A percentile compares a stretch with the other conserved stretches of the same genome.
Evolutionary conservation across 2,113 vertebrate species (phyloP).

Genomic region (Syngnathus typhle): DNA sequence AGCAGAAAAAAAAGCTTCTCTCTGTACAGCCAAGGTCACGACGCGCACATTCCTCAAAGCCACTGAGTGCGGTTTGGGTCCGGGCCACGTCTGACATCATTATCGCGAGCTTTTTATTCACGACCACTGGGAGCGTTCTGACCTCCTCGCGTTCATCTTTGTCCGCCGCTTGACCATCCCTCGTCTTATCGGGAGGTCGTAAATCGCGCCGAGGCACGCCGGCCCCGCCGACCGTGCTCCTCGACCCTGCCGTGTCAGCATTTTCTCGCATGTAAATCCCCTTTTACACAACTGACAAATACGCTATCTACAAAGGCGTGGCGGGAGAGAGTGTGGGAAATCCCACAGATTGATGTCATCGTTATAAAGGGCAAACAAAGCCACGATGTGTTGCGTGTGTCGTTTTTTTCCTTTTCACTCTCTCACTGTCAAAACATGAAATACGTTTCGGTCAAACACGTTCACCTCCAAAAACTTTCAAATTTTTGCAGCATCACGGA

Average conservation of each 20-base stretch:
- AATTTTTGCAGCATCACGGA: neutral
- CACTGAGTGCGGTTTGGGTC: neutral
- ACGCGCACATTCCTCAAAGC: constrained; percentile 1
- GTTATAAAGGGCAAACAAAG: neutral
- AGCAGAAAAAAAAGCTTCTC: neutral
- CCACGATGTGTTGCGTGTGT: neutral
- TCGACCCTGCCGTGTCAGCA: constrained; percentile 47
- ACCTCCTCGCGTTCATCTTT: neutral
- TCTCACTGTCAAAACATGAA: neutral
- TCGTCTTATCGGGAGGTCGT: constrained; percentile 21
- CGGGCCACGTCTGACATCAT: constrained; percentile 8
- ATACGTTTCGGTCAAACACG: too few species aligned
- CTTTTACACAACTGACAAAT: constrained; percentile 35
- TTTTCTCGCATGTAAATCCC: constrained; percentile 53
- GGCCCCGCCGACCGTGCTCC: constrained; percentile 19
- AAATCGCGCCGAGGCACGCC: constrained; percentile 16
- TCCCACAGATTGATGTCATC: constrained; percentile 28
- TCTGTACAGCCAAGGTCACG: neutral
- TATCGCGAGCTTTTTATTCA: neutral
- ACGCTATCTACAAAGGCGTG: constrained; percentile 48
- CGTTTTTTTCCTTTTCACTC: neutral
- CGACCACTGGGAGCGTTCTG: neutral
- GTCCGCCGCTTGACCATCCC: neutral
- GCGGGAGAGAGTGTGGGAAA: constrained; percentile 56
- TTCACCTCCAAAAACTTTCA: neutral